Evolutionary conservation across 2,888 invertebrate species (phyloP), one percentile per base, ranked within the genome.

Genomic region (Cyclophora albipunctata): DNA sequence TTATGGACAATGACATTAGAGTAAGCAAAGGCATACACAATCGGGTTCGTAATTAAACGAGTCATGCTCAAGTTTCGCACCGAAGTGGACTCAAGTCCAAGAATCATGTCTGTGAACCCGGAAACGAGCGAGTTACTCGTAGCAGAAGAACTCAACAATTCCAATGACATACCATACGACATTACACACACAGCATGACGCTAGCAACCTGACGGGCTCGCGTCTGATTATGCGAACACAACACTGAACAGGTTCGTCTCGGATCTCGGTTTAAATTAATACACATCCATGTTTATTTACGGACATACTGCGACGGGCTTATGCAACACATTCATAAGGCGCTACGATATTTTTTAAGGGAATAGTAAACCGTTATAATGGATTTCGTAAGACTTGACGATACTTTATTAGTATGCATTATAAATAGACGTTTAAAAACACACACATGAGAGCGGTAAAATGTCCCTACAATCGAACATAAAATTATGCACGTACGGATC

Each of bases 141-240:
- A 59, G 69, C 78, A 81, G 76, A 75, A 81, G 81, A 81, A 76
- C 71, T 71, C 62, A 63, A 68, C 69, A 66, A 69, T 71, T 66
- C 64, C 61, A 67, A 62, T 69, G 64, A 67, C 72, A 69, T 71
- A 65, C 68, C 69, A 53, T 46, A 58, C 56, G 53, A 58, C 59
- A 62, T 60, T 60, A 60, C 64, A 63, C 47, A 65, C 59, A 58
- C 63, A 59, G 63, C 60, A 66, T 61, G 68, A 69, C 61, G 64
- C 61, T 64, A 67, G 68, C 71, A 78, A 75, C 75, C 70, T 68
- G 69, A 73, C 67, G 71, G 67, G 63, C 62, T 62, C 64, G 63
- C 66, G 60, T 57, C 61, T 58, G 63, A 71, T 73, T 71, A 73
- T 72, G 68, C 66, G 66, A 71, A 66, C 70, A 59, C 67, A 70